Evolutionary conservation across 2,113 vertebrate species (phyloP), one percentile per base, ranked within the genome.

Genomic region (Riparia riparia): DNA sequence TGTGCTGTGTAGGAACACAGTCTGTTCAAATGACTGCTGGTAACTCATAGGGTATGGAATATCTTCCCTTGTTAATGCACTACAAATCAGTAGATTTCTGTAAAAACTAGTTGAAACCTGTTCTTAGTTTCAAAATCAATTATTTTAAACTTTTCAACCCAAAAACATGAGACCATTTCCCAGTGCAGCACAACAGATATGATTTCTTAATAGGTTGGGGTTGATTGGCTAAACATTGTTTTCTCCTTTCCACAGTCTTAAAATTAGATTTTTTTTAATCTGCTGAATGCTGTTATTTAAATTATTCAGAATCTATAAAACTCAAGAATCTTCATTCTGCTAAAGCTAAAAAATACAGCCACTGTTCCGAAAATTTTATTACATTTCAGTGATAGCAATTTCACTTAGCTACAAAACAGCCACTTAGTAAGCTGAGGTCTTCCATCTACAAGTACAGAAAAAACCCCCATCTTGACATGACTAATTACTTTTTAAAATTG

Each of bases 81-180:
- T 66, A 89, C 37, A 89, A 95, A 92, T 51, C n/a, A 71, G n/a
- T 49, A 86, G 42, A 94, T 41, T 60, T 82, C 81, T 49, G n/a
- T 80, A 85, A 89, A 92, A 28, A 31, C 32, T 86, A 90, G 90
- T 9, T 94, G 65, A 95, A 93, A 86, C 50, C 32, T 64, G 32
- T 68, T 92, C 81, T 63, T 90, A 63, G 65, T 74, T 95, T 91
- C 60, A 93, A 90, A 87, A 90, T 51, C 25, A 77, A 82, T 90
- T 96, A 60, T 77, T 92, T 71, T 85, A 92, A 85, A 91, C 79
- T 94, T 89, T 80, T 81, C 45, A 92, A 88, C 85, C 69, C 56
- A 26, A 84, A 92, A 92, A 93, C 39, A 58, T 1, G 50, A 76
- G 37, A 94, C 65, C 4, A 49, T 89, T 84, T 93, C 82, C 72